Base-by-base conservation (phyloP, 1,140 invertebrate genomes). In the Drosophila equinoxialis region DNA sequence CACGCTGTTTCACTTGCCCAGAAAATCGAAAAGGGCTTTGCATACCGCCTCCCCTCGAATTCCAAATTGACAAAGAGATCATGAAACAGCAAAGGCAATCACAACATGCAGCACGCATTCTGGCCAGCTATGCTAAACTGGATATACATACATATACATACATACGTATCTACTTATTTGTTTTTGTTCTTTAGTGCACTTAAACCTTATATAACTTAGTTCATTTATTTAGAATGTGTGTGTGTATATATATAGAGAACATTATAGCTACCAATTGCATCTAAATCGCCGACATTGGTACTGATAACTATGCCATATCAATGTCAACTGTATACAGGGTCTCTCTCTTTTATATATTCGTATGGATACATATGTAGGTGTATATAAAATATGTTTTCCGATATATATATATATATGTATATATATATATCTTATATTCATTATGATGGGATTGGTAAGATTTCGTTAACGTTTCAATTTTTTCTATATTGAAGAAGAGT, bases 21-120 rank as follows among this genome's bases (percentile, higher is more conserved):
- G 45, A 57, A 77, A 77, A 66, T 71, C 66, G 71, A 82, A 71
- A 74, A 51, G 41, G 30, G 30, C 30, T 30, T 77, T 58, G 71
- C 37, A 66, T 26, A 48, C 39, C 41, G 35, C 37, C 58, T 17
- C 30, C 30, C 60, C 30, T 65, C 20, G 42, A 60, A 54, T 37
- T 79, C 11, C 45, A 78, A 85, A 85, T 85, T 85, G 82, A 86
- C 82, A 66, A 30, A 81, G 82, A 85, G 82, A 86, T 85, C 76
- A 65, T 65, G 45, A 51, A 51, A 23, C 45, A 51, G 45, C 45
- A 51, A 51, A 51, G 17, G 45, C 45, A 51, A 51, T 51, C 45
- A 51, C 45, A 51, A 51, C 45, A 51, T 51, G 17, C 45, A 51
- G 45, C 17, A 51, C 45, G 45, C 17, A 51, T 66, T n/a, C 17